phyloP scores from a whole-genome alignment of 2,113 vertebrate genomes.

The Anolis carolinensis region DNA sequence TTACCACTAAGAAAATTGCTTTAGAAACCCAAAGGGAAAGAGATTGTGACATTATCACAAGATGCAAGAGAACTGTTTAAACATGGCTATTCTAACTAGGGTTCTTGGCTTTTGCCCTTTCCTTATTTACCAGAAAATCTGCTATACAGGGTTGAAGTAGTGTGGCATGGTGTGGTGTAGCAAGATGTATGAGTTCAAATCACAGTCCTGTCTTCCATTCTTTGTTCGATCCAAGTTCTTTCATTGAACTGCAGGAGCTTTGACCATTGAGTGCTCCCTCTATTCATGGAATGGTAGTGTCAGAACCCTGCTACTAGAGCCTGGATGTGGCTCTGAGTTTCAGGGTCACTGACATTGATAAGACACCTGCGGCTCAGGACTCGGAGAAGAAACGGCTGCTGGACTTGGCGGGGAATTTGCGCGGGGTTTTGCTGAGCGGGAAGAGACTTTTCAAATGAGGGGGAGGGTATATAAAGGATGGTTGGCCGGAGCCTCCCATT shows the following conservation, averaged over 20 bases:
- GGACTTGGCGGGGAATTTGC: no score
- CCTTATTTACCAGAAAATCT: not conserved
- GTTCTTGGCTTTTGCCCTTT: not conserved
- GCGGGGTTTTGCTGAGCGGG: no score
- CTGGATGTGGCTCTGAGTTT: no score
- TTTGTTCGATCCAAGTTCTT: not conserved
- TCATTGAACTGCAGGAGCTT: not conserved
- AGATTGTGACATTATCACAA: no score
- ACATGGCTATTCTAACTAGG: not conserved
- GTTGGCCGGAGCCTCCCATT: no score
- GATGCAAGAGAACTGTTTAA: not conserved
- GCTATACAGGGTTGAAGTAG: not conserved
- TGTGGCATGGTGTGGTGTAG: not conserved
- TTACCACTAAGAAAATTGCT: not conserved
- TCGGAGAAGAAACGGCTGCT: no score
- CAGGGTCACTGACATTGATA: no score
- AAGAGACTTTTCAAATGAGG: no score
- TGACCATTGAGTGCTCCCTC: not conserved
- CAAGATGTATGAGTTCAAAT: not conserved
- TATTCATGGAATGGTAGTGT: not conserved
- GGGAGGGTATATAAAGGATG: no score
- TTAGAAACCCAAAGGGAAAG: not conserved
- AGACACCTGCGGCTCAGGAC: no score
- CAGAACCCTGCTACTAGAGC: no score
- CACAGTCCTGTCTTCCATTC: not conserved